Conservation (phyloP, 2,113 vertebrate genomes). For the Isurus oxyrinchus region DNA sequence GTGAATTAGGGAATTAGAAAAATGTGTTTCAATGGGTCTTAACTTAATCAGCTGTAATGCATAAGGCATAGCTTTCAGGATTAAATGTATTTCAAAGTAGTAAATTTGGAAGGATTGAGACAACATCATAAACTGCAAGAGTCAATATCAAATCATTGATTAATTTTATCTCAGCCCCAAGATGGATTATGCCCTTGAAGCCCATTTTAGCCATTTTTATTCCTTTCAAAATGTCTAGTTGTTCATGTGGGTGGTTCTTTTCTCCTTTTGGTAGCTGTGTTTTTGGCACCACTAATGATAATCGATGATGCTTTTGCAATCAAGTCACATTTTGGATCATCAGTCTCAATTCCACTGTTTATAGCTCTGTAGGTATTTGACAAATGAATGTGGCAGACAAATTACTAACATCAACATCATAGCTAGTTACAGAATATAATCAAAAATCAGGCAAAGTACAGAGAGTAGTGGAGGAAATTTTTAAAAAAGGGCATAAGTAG, state of each 20-base stretch:
- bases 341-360: neutral
- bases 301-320: neutral
- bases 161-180: neutral
- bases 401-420: neutral
- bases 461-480: neutral
- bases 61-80: neutral
- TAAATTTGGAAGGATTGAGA: neutral
- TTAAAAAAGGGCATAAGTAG: neutral
- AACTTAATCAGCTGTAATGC: neutral
- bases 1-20: neutral
- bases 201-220: too few species aligned
- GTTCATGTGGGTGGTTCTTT: neutral
- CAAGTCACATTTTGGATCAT: constrained; percentile 7
- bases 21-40: neutral
- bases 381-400: constrained; percentile 7
- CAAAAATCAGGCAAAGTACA: neutral
- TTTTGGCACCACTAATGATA: neutral
- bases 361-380: neutral
- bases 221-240: neutral
- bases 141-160: neutral
- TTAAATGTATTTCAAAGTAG: neutral
- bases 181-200: neutral
- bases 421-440: neutral
- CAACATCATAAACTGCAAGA: neutral
- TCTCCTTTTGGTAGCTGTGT: neutral